Base-by-base conservation (phyloP, 2,113 vertebrate genomes). In the Chlorodrepanis virens region DNA sequence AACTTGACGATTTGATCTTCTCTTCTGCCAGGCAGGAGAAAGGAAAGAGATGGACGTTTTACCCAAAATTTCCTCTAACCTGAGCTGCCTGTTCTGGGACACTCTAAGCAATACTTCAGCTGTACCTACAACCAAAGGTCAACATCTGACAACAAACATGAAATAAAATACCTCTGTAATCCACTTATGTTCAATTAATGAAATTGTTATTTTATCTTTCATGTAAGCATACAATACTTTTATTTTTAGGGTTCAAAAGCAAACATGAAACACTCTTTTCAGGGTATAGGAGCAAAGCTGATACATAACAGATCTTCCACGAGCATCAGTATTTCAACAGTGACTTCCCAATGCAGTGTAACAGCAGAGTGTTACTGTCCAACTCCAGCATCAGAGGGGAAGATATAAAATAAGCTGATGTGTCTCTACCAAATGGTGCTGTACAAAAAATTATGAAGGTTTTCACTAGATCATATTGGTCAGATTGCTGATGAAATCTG, bases 1-100 rank as follows among this genome's bases (percentile, higher is more conserved):
- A 95, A 99, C 98, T 97, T 99, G 99, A 27, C 99, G 98, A 98
- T 99, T 99, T n/a, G 99, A 99, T 93, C 99, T 98, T 95, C 99
- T 98, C 97, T 99, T 99, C 99, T 99, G 90, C 39, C 42, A 97
- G 14, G n/a, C 74, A 42, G 25, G 8, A 78, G 5, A 82, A 83
- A 24, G 24, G 40, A 80, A 54, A 63, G 67, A 69, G 22, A 45
- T 0, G 29, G 12, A 53, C 7, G 21, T n/a, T 85, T 90, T 37
- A 80, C 27, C 18, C 69, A 83, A 53, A 57, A 8, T 18, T 37
- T 37, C 12, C 29, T 42, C 15, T 47, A 68, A 52, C 10, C 27
- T 3, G 2, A 82, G 49, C 2, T 64, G 10, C 6, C 63, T 53
- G 9, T 44, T 54, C 63, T 20, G n/a, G 15, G 40, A 25, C 9